These are phyloP conservation scores for Columba janthina DNA, from an alignment of 2,113 vertebrate genomes.

Conservation along the genomic window DNA sequence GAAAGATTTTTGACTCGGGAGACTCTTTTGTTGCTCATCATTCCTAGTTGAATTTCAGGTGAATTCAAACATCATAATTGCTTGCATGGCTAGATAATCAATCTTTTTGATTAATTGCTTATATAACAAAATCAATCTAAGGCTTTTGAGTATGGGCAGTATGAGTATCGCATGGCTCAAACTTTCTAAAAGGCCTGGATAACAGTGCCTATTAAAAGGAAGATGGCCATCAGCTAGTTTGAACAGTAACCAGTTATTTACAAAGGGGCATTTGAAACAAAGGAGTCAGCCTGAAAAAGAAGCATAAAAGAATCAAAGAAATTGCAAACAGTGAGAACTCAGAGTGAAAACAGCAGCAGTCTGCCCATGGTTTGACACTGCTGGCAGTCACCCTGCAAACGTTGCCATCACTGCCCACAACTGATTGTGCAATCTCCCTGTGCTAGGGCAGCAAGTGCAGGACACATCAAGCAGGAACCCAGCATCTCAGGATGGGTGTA, in stretches of 20 bases:
- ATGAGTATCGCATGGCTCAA: neutral
- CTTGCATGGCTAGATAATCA: neutral
- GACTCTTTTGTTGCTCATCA: neutral
- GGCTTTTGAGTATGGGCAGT: neutral
- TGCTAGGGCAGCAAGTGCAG: accelerated
- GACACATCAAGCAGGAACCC: neutral
- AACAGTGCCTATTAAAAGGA: neutral
- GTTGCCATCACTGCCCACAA: neutral
- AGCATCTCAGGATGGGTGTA: accelerated
- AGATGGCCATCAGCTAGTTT: neutral
- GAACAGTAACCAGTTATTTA: neutral
- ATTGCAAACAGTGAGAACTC: neutral
- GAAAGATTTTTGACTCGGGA: neutral
- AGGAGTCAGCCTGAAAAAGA: neutral
- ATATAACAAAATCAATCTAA: neutral
- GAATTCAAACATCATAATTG: neutral
- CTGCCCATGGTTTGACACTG: accelerated
- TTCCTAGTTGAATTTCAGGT: neutral
- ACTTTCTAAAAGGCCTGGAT: neutral
- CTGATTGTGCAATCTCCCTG: neutral
- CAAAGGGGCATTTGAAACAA: neutral
- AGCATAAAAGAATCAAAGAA: neutral
- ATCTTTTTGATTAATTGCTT: neutral
- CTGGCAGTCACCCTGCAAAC: too few relatives aligned
- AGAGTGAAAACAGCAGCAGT: neutral